Evolutionary conservation across 2,113 vertebrate species (phyloP).

Genomic region (Ailuropoda melanoleuca): DNA sequence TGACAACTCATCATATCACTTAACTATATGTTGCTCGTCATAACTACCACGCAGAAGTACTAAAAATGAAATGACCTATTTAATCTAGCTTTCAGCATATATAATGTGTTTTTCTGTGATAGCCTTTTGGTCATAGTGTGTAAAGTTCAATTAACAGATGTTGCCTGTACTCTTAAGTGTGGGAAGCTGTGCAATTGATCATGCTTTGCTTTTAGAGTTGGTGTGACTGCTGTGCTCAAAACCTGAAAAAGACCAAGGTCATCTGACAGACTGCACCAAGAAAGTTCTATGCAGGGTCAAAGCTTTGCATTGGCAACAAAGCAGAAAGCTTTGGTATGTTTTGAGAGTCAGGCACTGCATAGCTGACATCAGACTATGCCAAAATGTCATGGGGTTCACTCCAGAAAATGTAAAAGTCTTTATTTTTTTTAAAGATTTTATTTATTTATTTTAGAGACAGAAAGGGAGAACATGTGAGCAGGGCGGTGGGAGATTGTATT

Average conservation of each 20-base stretch:
- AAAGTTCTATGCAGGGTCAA: neutral
- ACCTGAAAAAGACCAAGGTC: neutral
- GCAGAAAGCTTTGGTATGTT: neutral
- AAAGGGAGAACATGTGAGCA: neutral
- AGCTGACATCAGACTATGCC: neutral
- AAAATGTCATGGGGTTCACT: neutral
- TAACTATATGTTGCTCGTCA: neutral
- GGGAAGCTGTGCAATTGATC: neutral
- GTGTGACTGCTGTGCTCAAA: neutral
- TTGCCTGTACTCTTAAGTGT: neutral
- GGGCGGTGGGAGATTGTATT: neutral
- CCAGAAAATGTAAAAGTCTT: neutral
- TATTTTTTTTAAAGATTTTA: neutral
- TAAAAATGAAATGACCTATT: conserved; percentile 2
- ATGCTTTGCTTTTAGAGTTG: conserved; percentile 42
- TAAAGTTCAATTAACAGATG: conserved; percentile 26
- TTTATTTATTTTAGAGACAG: neutral
- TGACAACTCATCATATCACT: neutral
- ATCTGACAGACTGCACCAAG: neutral
- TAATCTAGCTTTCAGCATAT: conserved; percentile 12
- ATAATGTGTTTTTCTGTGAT: neutral
- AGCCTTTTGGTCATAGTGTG: neutral
- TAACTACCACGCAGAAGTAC: neutral
- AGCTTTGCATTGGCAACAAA: conserved; percentile 12
- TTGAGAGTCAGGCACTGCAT: neutral